Evolutionary conservation across 2,888 invertebrate genomes (phyloP), one percentile per base, ranked within the genome.

Genomic region (Sepiola atlantica): DNA sequence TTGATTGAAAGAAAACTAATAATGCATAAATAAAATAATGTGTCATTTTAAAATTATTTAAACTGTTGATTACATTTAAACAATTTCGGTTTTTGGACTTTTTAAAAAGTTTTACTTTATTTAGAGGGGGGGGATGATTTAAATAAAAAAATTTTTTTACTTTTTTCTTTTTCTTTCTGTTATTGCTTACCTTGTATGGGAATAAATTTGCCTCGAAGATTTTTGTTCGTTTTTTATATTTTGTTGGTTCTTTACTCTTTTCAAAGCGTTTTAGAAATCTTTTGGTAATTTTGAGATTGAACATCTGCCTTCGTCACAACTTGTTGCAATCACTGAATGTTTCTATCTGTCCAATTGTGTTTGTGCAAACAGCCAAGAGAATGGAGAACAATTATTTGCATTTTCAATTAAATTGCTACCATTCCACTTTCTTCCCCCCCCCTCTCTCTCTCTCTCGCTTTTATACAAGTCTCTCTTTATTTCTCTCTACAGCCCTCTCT

Each of bases 301-400:
- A 77, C 77, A 77, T 77, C 77, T 77, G 77, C 32, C 77, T 32
- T 77, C 77, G 77, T 77, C 77, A 77, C 77, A 77, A 77, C 77
- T 77, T 77, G 77, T 77, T 77, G n/a, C 77, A 77, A 77, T 77
- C n/a, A n/a, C 77, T 77, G n/a, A 77, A 32, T 77, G 16, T 77
- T 77, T 77, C 16, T n/a, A 77, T 77, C 77, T 77, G 77, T 45
- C 77, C 77, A 77, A 77, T 32, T 77, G 77, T 77, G 77, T 77
- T 77, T 77, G 77, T n/a, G 77, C 77, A 77, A 77, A 77, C 77
- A 77, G 32, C 14, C 77, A 77, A 77, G 3, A 77, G 32, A 77
- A 77, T n/a, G 77, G 77, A 77, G 77, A 32, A 77, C 77, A 77
- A 77, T 77, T 77, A 77, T 77, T 77, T 77, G n/a, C 77, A 77